phyloP scores from a whole-genome alignment of 1,140 invertebrate species.

The Zaprionus taronus region DNA sequence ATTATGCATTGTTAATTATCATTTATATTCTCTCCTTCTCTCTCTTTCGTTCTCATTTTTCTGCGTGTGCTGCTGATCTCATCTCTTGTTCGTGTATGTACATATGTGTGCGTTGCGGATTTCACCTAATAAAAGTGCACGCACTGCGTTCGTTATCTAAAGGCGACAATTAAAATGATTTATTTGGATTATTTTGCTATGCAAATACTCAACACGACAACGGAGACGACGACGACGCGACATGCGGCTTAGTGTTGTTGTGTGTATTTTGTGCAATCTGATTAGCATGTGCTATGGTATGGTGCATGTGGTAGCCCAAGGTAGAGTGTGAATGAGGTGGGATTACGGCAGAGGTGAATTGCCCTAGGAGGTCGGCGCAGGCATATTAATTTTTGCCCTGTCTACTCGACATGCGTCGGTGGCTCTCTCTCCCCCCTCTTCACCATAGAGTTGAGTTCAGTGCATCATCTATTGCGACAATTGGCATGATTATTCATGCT shows the following conservation, averaged over 20 bases:
- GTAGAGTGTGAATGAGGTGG: not conserved
- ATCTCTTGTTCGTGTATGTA: not conserved
- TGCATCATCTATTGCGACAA: not conserved
- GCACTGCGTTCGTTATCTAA: slow-evolving; percentile 51
- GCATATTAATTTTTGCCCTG: not conserved
- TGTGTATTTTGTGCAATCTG: slow-evolving; percentile 40
- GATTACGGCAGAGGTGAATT: not conserved
- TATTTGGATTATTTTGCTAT: slow-evolving; percentile 55
- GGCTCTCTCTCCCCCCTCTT: not conserved
- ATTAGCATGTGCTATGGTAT: slow-evolving; percentile 46
- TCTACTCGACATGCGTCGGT: slow-evolving; percentile 8
- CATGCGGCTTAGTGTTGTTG: slow-evolving; percentile 9
- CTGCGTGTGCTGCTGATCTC: slow-evolving; percentile 5
- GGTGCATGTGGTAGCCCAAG: not conserved
- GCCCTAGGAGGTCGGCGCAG: not conserved
- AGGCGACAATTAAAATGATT: slow-evolving; percentile 66
- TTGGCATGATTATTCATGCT: not conserved
- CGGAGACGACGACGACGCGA: slow-evolving; percentile 10
- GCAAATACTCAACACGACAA: slow-evolving; percentile 44
- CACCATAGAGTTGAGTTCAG: not conserved
- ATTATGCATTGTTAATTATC: slow-evolving; percentile 26
- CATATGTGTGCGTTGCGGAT: slow-evolving; percentile 19
- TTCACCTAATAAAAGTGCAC: slow-evolving; percentile 58
- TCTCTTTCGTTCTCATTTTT: slow-evolving; percentile 8
- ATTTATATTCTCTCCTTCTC: slow-evolving; percentile 17